Conservation (phyloP, 2,797 vertebrate genomes). For the Champsocephalus esox region DNA sequence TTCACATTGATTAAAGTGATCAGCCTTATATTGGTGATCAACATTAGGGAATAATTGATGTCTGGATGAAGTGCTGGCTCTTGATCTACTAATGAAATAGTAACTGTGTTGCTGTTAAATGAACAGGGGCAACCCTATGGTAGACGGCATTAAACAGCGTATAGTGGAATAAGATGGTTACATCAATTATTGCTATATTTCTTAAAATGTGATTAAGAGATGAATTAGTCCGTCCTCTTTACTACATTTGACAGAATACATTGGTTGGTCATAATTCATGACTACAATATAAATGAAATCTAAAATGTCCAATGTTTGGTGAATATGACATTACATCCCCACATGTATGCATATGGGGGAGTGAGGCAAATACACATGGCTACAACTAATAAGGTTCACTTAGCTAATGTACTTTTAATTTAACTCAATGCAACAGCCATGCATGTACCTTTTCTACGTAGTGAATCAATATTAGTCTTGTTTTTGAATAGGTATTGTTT, state of each 20-base stretch:
- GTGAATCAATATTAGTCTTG: neutral
- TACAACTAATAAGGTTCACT: neutral
- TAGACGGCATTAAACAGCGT: neutral
- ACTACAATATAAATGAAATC: neutral
- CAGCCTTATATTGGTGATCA: neutral
- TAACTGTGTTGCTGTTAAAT: neutral
- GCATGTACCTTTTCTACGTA: neutral
- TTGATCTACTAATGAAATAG: neutral
- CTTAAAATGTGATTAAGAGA: neutral
- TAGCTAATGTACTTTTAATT: conserved; percentile 5
- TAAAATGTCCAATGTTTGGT: neutral
- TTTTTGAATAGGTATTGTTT: neutral
- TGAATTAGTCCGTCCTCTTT: neutral
- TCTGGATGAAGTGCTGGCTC: neutral
- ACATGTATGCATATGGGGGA: neutral
- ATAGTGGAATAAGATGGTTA: neutral
- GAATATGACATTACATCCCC: neutral
- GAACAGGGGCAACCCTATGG: neutral
- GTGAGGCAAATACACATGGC: neutral
- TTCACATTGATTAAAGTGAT: neutral
- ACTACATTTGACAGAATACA: neutral
- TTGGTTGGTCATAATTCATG: neutral
- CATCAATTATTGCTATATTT: neutral
- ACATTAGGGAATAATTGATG: neutral
- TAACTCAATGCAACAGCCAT: neutral